Conservation (phyloP, 2,888 invertebrate genomes). For the Mythimna impura region DNA sequence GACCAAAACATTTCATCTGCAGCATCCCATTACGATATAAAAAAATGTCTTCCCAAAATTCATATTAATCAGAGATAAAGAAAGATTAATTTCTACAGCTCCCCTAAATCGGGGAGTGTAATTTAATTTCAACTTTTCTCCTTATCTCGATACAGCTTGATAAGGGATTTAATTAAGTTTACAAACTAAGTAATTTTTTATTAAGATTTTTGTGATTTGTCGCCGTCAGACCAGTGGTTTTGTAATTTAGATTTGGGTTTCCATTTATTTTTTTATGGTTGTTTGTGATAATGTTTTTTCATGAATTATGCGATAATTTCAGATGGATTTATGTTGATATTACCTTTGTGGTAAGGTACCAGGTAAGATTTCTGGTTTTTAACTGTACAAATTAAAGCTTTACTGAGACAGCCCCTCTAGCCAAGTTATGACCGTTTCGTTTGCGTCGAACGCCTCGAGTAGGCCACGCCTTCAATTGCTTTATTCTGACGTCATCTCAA, state of each 20-base stretch:
- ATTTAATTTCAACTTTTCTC: constrained; percentile 66
- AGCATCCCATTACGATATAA: neutral
- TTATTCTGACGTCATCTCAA: too few relatives aligned
- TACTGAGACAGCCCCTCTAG: too few relatives aligned
- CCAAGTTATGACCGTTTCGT: too few relatives aligned
- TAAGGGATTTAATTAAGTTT: constrained; percentile 67
- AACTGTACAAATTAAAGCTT: too few relatives aligned
- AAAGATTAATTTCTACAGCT: constrained; percentile 59
- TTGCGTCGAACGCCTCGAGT: too few relatives aligned
- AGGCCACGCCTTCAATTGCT: too few relatives aligned
- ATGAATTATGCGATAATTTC: neutral
- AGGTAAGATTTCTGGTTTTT: too few relatives aligned
- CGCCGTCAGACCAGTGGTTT: constrained; percentile 44
- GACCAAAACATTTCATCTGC: neutral
- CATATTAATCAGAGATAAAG: constrained; percentile 61
- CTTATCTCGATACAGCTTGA: constrained; percentile 66
- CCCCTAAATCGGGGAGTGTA: constrained; percentile 50
- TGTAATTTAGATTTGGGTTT: constrained; percentile 53
- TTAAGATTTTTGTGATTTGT: constrained; percentile 54
- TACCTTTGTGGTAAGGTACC: too few relatives aligned
- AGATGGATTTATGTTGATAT: neutral
- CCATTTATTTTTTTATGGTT: constrained; percentile 8
- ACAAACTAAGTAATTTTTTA: constrained; percentile 62
- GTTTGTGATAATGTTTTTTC: neutral
- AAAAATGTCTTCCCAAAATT: constrained; percentile 36